Evolutionary conservation across 2,888 invertebrate species (phyloP), one percentile per base, ranked within the genome.

Genomic region (Tanytarsus gracilentus): DNA sequence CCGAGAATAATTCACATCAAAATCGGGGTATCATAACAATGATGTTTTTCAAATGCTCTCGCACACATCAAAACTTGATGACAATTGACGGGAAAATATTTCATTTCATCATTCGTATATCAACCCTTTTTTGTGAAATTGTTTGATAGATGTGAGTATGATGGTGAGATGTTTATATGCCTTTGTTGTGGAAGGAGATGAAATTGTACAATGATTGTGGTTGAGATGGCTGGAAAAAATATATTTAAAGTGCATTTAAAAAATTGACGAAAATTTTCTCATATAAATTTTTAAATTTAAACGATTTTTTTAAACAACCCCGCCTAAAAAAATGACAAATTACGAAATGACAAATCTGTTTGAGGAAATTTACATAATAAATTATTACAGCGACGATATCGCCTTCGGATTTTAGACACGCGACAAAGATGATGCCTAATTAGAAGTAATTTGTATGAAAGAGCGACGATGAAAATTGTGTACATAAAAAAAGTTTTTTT

Each of bases 291-390:
- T 36, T 1, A 36, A 36, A 36, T 36, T 36, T 14, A 4, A 36
- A 36, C 16, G 11, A 33, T n/a, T 4, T 36, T 1, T n/a, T 36
- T 36, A 11, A 3, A 7, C 14, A 36, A 23, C 27, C 39, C 16
- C 23, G 55, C 23, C 9, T 23, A n/a, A 40, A 40, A 26, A n/a
- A 53, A 55, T 55, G 55, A 55, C 55, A 55, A 53, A 53, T 53
- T 53, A 39, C 26, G 53, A 53, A 53, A n/a, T n/a, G 53, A 53
- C 53, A 53, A 55, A 55, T 55, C 55, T 55, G 55, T 39, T 39
- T 33, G 16, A 39, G n/a, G n/a, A 55, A 55, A 55, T 55, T 55
- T 40, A n/a, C 55, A 55, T 55, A 55, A 55, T 55, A 55, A 55
- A 55, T 55, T 55, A 55, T 23, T 11, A 40, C 18, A 18, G 29